Evolutionary conservation across 2,797 vertebrate species (phyloP).

Genomic region (Hirundo rustica): DNA sequence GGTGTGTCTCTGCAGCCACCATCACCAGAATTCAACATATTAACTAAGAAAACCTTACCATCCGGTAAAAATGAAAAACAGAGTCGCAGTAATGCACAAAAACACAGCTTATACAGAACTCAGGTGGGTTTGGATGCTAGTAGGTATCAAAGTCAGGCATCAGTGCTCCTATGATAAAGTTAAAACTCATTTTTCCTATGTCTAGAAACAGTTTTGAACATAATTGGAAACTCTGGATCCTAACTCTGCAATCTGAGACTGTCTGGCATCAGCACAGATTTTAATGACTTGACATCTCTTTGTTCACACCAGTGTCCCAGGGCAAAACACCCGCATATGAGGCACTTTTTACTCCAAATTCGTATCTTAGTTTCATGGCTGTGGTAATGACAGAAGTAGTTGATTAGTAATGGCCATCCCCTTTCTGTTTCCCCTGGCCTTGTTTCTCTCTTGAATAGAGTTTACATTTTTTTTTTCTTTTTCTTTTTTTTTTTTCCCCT

Average conservation of each 20-base stretch:
- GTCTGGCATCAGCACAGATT: neutral
- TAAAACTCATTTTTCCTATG: neutral
- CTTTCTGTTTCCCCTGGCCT: neutral
- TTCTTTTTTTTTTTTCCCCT: neutral
- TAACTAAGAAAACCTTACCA: neutral
- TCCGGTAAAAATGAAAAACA: neutral
- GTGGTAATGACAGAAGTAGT: neutral
- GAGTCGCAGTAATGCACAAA: neutral
- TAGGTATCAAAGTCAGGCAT: neutral
- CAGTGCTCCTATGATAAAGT: neutral
- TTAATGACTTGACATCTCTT: conserved; percentile 37
- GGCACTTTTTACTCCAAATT: neutral
- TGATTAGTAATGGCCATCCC: conserved; percentile 8
- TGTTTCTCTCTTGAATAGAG: neutral
- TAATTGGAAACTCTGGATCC: conserved; percentile 10
- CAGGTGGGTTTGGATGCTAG: neutral
- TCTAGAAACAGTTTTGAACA: conserved; percentile 14
- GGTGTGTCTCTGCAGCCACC: neutral
- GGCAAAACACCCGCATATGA: conserved; percentile 5
- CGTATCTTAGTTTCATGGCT: neutral
- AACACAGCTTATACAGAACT: neutral
- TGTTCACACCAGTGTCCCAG: conserved; percentile 27
- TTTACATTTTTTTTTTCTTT: neutral
- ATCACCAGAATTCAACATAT: neutral
- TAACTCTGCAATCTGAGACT: conserved; percentile 18